Percentiles rank a stretch among this genome's conserved stretches.
Evolutionary conservation across 2,797 vertebrate genomes (phyloP).

Genomic region (Rhinogobio ventralis): DNA sequence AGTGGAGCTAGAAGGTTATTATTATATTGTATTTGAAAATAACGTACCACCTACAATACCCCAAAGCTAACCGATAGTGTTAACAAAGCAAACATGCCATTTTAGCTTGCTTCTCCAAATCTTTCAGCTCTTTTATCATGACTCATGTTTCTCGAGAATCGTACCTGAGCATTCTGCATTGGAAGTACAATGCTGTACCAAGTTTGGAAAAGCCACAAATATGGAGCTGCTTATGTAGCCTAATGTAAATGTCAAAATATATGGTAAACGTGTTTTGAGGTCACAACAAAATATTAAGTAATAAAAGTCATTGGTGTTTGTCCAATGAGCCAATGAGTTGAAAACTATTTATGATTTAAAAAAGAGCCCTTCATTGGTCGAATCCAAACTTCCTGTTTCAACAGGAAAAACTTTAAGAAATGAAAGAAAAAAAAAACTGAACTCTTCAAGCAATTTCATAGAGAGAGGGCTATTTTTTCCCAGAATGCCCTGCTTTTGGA

Average conservation of each 20-base stretch:
- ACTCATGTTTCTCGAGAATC: not conserved
- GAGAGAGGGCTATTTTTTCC: not conserved
- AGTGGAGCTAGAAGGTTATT: not conserved
- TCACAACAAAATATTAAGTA: not conserved
- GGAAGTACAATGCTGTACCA: not conserved
- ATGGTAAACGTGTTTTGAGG: not conserved
- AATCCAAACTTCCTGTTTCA: not conserved
- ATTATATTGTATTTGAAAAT: not conserved
- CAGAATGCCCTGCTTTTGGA: conserved; percentile 25
- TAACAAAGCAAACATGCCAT: not conserved
- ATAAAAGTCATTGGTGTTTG: not conserved
- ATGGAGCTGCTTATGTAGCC: not conserved
- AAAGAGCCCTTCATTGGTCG: not conserved
- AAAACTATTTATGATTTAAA: not conserved
- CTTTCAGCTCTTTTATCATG: not conserved
- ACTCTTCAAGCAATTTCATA: not conserved
- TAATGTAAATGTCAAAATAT: not conserved
- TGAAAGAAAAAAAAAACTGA: not conserved
- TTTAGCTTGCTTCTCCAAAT: not conserved
- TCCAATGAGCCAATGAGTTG: not conserved
- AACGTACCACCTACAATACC: not conserved
- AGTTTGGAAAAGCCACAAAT: not conserved
- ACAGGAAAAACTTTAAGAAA: not conserved
- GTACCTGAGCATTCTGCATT: not conserved
- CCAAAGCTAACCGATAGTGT: not conserved